Percentiles rank a stretch among this genome's conserved stretches.
These are phyloP conservation scores for Drosophila neoperkinsi DNA, from an alignment of 2,888 invertebrate species.

Conservation along the genomic window DNA sequence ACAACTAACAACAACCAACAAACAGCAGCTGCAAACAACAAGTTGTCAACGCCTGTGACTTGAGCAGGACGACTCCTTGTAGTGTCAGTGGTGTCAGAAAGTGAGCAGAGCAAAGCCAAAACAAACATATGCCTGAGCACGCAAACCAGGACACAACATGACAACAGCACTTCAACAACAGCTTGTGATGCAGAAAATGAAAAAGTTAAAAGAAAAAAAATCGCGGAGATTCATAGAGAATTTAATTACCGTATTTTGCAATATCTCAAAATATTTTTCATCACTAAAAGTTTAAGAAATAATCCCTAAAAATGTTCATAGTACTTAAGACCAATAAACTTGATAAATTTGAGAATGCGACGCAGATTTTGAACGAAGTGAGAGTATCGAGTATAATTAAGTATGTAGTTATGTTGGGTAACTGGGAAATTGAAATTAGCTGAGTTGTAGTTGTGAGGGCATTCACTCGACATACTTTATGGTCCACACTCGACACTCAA, in stretches of 20 bases:
- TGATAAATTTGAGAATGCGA: neutral
- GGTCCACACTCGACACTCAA: conserved; percentile 9
- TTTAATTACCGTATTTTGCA: no score
- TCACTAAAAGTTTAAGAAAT: neutral
- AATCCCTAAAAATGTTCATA: fast-evolving
- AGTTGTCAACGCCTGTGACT: conserved; percentile 50
- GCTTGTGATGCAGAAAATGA: conserved; percentile 5
- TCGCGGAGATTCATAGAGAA: neutral
- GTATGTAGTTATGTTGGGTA: conserved; percentile 4
- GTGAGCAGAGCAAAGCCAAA: conserved; percentile 40
- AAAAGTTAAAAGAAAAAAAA: neutral
- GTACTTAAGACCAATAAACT: neutral
- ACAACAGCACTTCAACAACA: conserved; percentile 33
- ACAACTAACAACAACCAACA: conserved; percentile 4
- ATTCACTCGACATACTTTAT: conserved; percentile 4
- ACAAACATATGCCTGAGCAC: conserved; percentile 59
- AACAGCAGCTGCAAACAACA: conserved; percentile 43
- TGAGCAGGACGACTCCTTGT: conserved; percentile 36
- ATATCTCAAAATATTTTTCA: neutral
- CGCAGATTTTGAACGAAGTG: neutral
- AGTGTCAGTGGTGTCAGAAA: conserved; percentile 50
- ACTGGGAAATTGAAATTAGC: conserved; percentile 43
- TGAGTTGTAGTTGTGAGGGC: conserved; percentile 21
- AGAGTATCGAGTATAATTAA: conserved; percentile 11
- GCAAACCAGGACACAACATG: conserved; percentile 57